These are phyloP conservation scores for Prionchulus punctatus DNA, from an alignment of 2,888 invertebrate genomes.

Conservation along the genomic window DNA sequence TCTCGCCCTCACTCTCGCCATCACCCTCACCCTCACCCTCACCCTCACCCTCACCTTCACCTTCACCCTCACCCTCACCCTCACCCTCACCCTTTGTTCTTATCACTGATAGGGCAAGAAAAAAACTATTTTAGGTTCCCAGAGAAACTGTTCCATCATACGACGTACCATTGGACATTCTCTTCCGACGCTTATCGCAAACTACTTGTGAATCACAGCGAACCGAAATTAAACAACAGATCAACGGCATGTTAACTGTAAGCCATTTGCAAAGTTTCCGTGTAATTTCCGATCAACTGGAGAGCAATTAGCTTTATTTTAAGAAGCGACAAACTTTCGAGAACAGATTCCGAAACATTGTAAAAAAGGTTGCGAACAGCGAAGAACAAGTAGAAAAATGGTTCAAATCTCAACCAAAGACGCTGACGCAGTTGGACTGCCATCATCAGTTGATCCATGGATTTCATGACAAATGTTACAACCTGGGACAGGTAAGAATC, in stretches of 20 bases:
- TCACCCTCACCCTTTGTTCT: not conserved
- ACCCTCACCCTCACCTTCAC: no score
- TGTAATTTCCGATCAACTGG: no score
- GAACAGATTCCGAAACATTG: no score
- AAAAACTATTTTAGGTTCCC: not conserved
- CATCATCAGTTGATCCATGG: constrained; percentile 29
- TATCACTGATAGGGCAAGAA: not conserved
- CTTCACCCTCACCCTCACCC: no score
- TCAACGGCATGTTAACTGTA: not conserved
- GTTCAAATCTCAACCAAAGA: not conserved
- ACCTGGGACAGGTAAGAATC: constrained; percentile 29
- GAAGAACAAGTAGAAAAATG: not conserved
- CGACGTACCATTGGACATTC: constrained; percentile 4
- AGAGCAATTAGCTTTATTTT: no score
- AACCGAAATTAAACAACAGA: not conserved
- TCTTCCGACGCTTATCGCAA: not conserved
- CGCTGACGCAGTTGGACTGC: constrained; percentile 25
- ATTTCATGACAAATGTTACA: constrained; percentile 30
- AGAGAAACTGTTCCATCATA: not conserved
- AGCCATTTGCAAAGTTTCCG: no score
- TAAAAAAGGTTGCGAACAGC: not conserved
- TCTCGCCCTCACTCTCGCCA: no score
- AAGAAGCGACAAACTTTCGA: no score
- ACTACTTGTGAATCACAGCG: not conserved
- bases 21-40: no score